Percentiles rank a stretch among this genome's conserved stretches.
Evolutionary conservation across 2,888 invertebrate species (phyloP).

Genomic region (Andrena flavipes): DNA sequence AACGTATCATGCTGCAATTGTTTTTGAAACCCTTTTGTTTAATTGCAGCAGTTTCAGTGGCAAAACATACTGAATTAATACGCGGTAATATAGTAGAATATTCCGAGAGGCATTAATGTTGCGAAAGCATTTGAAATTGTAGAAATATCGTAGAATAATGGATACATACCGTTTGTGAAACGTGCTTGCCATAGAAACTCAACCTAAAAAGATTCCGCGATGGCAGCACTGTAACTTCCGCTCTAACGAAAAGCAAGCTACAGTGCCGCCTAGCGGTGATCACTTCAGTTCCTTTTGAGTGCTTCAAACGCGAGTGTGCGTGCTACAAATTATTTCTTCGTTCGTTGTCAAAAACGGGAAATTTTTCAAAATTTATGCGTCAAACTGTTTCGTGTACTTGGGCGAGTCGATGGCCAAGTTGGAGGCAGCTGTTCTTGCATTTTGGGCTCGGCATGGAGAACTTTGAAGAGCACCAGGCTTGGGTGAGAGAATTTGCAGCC

Average conservation of each 20-base stretch:
- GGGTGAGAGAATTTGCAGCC: neutral
- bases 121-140: neutral
- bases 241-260: neutral
- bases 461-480: neutral
- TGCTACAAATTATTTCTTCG: neutral
- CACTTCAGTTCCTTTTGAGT: neutral
- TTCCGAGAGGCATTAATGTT: neutral
- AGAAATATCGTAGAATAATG: slow-evolving; percentile 50
- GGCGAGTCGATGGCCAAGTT: neutral
- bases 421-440: neutral
- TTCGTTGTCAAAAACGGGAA: neutral
- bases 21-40: slow-evolving; percentile 69
- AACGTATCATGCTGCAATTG: slow-evolving; percentile 68
- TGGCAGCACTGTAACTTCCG: slow-evolving; percentile 69
- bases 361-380: neutral
- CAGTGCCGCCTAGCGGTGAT: slow-evolving; percentile 18
- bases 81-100: neutral
- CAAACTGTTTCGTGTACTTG: neutral
- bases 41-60: slow-evolving; percentile 1
- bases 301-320: neutral
- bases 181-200: slow-evolving; percentile 81
- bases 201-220: slow-evolving; percentile 63
- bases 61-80: neutral
- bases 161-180: slow-evolving; percentile 81
- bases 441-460: neutral